Evolutionary conservation across 1,140 invertebrate genomes (phyloP), one percentile per base, ranked within the genome.

Genomic region (Drosophila tropicalis): DNA sequence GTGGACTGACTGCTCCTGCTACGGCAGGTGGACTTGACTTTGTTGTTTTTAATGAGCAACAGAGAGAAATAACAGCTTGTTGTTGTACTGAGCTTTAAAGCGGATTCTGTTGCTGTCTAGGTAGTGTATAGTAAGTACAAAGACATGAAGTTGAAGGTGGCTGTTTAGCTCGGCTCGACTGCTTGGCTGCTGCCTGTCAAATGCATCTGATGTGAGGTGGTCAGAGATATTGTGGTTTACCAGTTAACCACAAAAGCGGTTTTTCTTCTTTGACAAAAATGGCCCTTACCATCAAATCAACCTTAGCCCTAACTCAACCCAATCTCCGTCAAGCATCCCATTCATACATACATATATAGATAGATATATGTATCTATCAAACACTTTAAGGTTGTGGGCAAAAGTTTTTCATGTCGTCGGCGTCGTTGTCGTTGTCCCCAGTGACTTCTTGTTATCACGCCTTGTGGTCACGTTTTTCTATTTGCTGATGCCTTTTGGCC

Each of bases 391-490:
- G 39, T 39, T 39, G 19, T 10, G 13, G 34, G 34, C 36, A 41
- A 40, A 61, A n/a, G 39, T 41, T 54, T 25, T 40, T 40, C 58
- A 29, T 64, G 29, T 29, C 29, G 29, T 29, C 29, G 29, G 29
- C 19, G 3, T 58, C n/a, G n/a, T n/a, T 44, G 29, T 29, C 55
- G 40, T 63, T 62, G 57, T 22, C 58, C 25, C 62, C 72, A 80
- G 69, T 73, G 67, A 75, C 72, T 79, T 82, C 67, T 9, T 61
- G 67, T 76, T 86, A 51, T 62, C 44, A 40, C 47, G 63, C 47
- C 58, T 60, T 72, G 71, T 84, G 83, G 83, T 87, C 83, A 87
- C 83, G 83, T 89, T 89, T 89, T 69, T 71, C 80, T 79, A 89
- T 87, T 87, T 84, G 80, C 65, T 64, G 71, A 62, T 67, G 71